Conservation (phyloP, 2,113 vertebrate genomes). For the Microtus oregoni region DNA sequence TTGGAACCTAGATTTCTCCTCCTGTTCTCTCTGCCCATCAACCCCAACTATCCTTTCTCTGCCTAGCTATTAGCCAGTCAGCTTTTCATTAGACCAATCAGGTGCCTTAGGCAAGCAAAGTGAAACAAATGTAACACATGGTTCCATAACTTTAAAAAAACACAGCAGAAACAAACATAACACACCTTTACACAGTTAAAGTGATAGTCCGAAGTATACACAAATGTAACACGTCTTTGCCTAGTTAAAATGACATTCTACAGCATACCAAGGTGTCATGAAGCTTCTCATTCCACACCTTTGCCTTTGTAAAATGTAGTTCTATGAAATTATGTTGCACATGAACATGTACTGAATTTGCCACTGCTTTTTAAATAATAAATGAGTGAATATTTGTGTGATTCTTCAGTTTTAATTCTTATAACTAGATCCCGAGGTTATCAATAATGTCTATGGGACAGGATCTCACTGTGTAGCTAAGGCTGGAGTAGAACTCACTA, state of each 20-base stretch:
- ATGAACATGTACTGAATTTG: neutral
- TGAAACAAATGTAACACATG: neutral
- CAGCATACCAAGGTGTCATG: neutral
- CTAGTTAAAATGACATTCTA: neutral
- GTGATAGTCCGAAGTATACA: neutral
- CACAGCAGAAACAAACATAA: neutral
- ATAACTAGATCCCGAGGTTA: neutral
- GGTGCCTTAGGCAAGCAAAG: neutral
- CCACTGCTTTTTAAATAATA: neutral
- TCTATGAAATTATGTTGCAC: neutral
- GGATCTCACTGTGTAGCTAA: neutral
- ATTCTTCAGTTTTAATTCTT: conserved; percentile 34
- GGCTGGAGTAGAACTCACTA: neutral
- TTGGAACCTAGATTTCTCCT: neutral
- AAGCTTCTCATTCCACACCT: neutral
- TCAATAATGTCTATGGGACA: neutral
- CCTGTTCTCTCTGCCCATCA: neutral
- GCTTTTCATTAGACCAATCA: neutral
- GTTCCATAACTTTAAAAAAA: neutral
- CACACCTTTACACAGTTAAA: neutral
- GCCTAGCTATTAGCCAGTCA: neutral
- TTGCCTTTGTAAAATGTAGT: neutral
- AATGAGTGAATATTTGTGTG: neutral
- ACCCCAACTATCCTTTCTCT: neutral
- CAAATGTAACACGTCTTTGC: neutral